These are phyloP conservation scores for Poecilobothrus nobilitatus DNA, from an alignment of 2,888 invertebrate genomes.

Conservation along the genomic window DNA sequence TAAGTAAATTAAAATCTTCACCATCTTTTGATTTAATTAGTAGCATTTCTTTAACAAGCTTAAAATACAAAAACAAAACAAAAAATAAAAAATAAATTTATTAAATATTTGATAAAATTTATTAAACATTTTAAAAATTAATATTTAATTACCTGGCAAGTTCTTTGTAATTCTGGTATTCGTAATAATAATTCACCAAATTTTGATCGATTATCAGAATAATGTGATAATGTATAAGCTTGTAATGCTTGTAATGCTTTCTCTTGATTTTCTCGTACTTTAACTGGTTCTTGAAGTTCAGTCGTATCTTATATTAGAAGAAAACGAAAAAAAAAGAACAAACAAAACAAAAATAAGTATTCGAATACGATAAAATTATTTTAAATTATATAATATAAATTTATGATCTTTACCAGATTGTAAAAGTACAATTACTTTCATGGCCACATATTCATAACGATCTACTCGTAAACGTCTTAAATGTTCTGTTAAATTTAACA, in stretches of 20 bases:
- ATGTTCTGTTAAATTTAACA: constrained; percentile 92
- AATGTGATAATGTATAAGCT: constrained; percentile 80
- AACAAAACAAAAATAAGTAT: neutral
- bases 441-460: constrained; percentile 91
- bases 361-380: neutral
- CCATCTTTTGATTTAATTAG: constrained; percentile 80
- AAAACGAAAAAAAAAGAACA: neutral
- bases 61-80: constrained; percentile 29
- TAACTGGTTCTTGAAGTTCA: constrained; percentile 86
- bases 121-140: neutral
- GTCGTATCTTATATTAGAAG: constrained; percentile 62
- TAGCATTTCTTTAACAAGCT: constrained; percentile 90
- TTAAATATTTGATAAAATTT: neutral
- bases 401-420: constrained; percentile 63
- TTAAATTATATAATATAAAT: constrained; percentile 11
- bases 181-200: constrained; percentile 87
- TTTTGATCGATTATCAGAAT: constrained; percentile 88
- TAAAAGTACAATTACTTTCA: constrained; percentile 87
- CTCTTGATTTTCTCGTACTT: constrained; percentile 88
- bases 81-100: neutral
- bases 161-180: constrained; percentile 89
- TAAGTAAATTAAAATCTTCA: constrained; percentile 87
- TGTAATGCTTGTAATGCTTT: constrained; percentile 86
- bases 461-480: constrained; percentile 81
- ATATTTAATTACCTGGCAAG: constrained; percentile 64